Evolutionary conservation across 2,797 vertebrate species (phyloP).

Genomic region (Prunella strophiata): DNA sequence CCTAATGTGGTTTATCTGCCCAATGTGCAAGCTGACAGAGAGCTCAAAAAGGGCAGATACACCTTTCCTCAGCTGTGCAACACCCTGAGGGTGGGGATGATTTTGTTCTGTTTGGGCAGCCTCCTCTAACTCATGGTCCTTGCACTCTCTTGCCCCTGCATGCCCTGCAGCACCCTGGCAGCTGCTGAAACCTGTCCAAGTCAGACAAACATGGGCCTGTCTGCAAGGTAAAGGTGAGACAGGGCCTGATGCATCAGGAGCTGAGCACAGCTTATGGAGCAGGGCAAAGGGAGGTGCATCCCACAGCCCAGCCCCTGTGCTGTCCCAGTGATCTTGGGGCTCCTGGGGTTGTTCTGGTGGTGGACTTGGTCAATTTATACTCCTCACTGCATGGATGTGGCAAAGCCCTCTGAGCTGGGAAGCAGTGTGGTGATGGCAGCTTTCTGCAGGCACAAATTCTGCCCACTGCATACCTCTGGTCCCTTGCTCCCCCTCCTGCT

Average conservation of each 20-base stretch:
- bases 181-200: neutral
- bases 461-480: rapidly evolving
- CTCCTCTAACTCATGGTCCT: neutral
- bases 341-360: neutral
- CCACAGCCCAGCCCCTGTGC: rapidly evolving
- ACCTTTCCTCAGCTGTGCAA: neutral
- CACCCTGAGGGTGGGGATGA: neutral
- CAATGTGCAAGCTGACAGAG: neutral
- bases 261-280: rapidly evolving
- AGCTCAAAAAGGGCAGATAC: neutral
- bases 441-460: neutral
- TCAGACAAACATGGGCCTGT: rapidly evolving
- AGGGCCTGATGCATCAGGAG: neutral
- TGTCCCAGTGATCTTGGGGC: rapidly evolving
- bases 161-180: neutral
- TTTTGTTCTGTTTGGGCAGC: neutral
- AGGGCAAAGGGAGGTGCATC: neutral
- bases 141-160: neutral
- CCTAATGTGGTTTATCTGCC: neutral
- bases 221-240: no score
- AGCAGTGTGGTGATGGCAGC: neutral
- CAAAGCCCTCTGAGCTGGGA: neutral
- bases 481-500: neutral
- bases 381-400: rapidly evolving
- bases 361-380: rapidly evolving